These are phyloP conservation scores for Leptinotarsa undecemlineata DNA, from an alignment of 1,140 invertebrate species.

Conservation along the genomic window DNA sequence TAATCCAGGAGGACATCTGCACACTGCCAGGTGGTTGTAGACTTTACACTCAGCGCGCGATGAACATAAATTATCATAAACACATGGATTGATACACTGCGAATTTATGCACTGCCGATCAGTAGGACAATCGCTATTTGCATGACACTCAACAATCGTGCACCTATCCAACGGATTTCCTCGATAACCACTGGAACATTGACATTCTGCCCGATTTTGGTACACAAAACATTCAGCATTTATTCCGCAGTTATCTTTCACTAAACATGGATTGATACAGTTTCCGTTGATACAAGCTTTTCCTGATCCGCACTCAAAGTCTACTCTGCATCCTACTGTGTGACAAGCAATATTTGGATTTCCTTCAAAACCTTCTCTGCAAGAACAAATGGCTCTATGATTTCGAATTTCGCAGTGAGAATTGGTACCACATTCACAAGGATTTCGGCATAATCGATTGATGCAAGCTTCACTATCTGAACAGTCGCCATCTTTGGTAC, in stretches of 20 bases:
- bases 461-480: constrained; percentile 77
- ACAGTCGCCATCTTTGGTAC: constrained; percentile 79
- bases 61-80: constrained; percentile 77
- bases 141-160: constrained; percentile 80
- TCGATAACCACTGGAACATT: constrained; percentile 77
- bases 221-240: constrained; percentile 83
- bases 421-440: constrained; percentile 85
- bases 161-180: constrained; percentile 80
- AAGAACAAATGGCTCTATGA: constrained; percentile 85
- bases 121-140: constrained; percentile 84
- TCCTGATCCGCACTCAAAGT: constrained; percentile 78
- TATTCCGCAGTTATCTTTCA: constrained; percentile 76
- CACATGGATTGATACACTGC: constrained; percentile 84
- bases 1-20: constrained; percentile 74
- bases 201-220: constrained; percentile 75
- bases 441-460: constrained; percentile 81
- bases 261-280: constrained; percentile 81
- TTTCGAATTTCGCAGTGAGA: constrained; percentile 80
- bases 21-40: constrained; percentile 80
- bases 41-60: constrained; percentile 76
- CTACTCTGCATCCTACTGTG: constrained; percentile 74
- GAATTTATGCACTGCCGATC: constrained; percentile 83
- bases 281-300: constrained; percentile 83
- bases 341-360: constrained; percentile 81
- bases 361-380: constrained; percentile 79